These are phyloP conservation scores for Tyrophagus putrescentiae DNA, from an alignment of 1,140 invertebrate genomes.

Conservation along the genomic window DNA sequence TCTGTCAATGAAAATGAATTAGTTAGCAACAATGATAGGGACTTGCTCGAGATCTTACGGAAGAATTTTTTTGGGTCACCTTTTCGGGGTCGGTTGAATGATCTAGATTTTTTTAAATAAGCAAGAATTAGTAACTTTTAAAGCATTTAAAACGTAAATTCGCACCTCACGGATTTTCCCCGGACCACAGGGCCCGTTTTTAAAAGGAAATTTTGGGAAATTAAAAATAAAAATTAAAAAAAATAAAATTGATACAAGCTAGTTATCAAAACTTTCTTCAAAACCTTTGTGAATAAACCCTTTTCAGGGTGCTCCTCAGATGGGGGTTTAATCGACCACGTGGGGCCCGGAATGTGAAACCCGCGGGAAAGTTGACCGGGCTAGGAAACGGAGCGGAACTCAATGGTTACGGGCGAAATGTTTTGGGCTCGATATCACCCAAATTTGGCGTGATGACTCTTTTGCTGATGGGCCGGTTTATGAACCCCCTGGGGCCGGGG, in stretches of 20 bases:
- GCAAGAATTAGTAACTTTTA: too few relatives aligned
- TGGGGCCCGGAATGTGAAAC: slow-evolving; percentile 10
- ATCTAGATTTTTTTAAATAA: too few relatives aligned
- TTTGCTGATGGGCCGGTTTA: slow-evolving; percentile 3
- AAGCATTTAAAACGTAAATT: too few relatives aligned
- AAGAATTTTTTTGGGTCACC: slow-evolving; percentile 20
- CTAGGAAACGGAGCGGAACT: slow-evolving; percentile 16
- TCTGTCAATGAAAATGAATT: too few relatives aligned
- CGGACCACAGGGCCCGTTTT: slow-evolving; percentile 23
- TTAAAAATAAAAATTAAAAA: too few relatives aligned
- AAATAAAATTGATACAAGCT: too few relatives aligned
- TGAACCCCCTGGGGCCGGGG: background rate
- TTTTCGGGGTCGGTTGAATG: slow-evolving; percentile 21
- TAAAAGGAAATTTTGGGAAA: too few relatives aligned
- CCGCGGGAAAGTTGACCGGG: slow-evolving; percentile 14
- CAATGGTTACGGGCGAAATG: slow-evolving; percentile 12
- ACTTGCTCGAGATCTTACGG: too few relatives aligned
- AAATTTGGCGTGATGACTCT: slow-evolving; percentile 11
- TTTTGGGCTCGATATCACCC: slow-evolving; percentile 13
- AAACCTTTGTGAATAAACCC: slow-evolving; percentile 19
- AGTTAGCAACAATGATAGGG: too few relatives aligned
- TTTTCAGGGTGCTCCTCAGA: slow-evolving; percentile 19
- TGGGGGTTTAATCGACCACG: slow-evolving; percentile 17
- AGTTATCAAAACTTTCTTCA: too few relatives aligned
- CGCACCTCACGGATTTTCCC: slow-evolving; percentile 19